Conservation (phyloP, 1,140 invertebrate species). For the Zaprionus africanus region DNA sequence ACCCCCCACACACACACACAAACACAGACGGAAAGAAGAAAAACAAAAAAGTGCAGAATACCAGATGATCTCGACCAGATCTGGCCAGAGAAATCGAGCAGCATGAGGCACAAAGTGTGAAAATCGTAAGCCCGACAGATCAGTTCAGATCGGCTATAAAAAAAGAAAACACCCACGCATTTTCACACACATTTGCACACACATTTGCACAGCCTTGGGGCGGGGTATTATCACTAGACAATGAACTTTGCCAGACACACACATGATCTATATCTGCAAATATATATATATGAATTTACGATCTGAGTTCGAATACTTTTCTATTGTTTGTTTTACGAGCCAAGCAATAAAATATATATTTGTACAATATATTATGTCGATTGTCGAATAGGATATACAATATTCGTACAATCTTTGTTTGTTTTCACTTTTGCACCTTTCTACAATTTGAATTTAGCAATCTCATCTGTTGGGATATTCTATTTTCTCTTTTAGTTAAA, state of each 20-base stretch:
- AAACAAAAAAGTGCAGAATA: constrained; percentile 30
- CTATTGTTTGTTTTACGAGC: constrained; percentile 7
- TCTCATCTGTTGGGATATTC: neutral
- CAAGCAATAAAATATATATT: constrained; percentile 3
- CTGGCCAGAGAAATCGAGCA: neutral
- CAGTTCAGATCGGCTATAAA: constrained; percentile 27
- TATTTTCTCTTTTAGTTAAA: constrained; percentile 7
- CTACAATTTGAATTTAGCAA: neutral
- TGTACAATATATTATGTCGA: constrained; percentile 2
- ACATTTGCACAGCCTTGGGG: constrained; percentile 39
- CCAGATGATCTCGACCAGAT: constrained; percentile 15
- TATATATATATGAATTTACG: neutral
- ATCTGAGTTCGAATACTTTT: neutral
- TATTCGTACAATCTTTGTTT: constrained; percentile 3
- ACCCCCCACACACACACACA: neutral
- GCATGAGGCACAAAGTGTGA: constrained; percentile 54
- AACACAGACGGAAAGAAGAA: neutral
- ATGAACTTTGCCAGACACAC: constrained; percentile 27
- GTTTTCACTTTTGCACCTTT: neutral
- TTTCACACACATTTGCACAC: constrained; percentile 65
- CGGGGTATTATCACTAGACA: constrained; percentile 6
- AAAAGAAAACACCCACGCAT: constrained; percentile 47
- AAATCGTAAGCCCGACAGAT: constrained; percentile 48
- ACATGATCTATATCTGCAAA: neutral
- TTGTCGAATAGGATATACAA: neutral